Evolutionary conservation across 2,888 invertebrate species (phyloP).

Genomic region (Deilephila porcellus): DNA sequence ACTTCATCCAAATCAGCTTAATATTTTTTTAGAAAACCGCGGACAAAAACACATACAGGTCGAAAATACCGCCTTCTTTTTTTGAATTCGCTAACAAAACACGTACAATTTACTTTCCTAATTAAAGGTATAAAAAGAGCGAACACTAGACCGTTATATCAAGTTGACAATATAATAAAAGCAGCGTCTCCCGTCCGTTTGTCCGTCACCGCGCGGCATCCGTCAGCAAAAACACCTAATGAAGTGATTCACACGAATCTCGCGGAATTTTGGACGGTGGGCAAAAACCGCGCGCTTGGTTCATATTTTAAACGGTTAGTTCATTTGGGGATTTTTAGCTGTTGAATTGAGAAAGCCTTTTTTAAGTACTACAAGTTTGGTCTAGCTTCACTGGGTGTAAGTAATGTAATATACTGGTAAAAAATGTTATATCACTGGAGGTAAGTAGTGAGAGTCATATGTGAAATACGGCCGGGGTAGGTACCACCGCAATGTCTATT

Average conservation of each 20-base stretch:
- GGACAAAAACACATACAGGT: too few relatives aligned
- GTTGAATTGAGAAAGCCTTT: not conserved
- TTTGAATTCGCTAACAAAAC: not conserved
- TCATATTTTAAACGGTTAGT: constrained; percentile 13
- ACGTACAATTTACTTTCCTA: constrained; percentile 27
- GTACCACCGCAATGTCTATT: too few relatives aligned
- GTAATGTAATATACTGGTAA: too few relatives aligned
- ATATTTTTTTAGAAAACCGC: too few relatives aligned
- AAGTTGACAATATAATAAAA: constrained; percentile 61
- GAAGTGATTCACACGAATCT: constrained; percentile 61
- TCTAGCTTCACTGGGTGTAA: too few relatives aligned
- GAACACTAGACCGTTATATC: constrained; percentile 47
- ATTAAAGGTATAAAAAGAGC: constrained; percentile 38
- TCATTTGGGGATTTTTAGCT: not conserved
- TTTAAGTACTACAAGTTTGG: too few relatives aligned
- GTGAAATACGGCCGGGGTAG: too few relatives aligned
- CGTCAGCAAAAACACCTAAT: constrained; percentile 54
- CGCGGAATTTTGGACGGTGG: constrained; percentile 28
- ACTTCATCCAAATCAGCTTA: too few relatives aligned
- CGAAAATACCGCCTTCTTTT: too few relatives aligned
- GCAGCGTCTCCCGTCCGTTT: constrained; percentile 39
- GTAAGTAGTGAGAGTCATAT: too few relatives aligned
- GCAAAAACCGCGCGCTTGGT: constrained; percentile 21
- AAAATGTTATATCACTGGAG: too few relatives aligned
- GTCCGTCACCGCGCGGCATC: constrained; percentile 45